Evolutionary conservation across 2,888 invertebrate genomes (phyloP).

Genomic region (Dryadula phaetusa): DNA sequence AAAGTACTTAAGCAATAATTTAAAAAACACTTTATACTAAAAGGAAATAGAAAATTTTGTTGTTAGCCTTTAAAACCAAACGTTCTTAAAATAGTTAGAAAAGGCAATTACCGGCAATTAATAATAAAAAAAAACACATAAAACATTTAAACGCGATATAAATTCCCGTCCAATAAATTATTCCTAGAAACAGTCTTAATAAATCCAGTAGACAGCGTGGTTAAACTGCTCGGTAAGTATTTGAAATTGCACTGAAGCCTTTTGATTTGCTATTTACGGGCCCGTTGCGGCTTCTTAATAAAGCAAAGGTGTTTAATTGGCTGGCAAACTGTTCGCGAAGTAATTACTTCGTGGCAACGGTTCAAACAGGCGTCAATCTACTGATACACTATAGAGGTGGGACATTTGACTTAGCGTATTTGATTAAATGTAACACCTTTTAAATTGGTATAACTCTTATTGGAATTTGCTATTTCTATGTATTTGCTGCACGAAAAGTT

Average conservation of each 20-base stretch:
- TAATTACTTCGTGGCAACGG: slow-evolving; percentile 78
- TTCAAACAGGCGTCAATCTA: slow-evolving; percentile 79
- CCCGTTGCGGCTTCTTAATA: slow-evolving; percentile 79
- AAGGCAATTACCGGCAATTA: neutral
- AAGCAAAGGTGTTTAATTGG: slow-evolving; percentile 85
- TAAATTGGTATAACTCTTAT: neutral
- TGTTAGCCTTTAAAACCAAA: neutral
- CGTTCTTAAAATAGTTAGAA: neutral
- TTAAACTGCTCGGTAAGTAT: slow-evolving; percentile 44
- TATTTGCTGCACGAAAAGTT: too few species aligned
- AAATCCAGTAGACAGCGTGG: slow-evolving; percentile 31
- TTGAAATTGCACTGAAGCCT: slow-evolving; percentile 57
- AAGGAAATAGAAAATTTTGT: neutral
- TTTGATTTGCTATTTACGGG: slow-evolving; percentile 63
- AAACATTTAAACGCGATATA: slow-evolving; percentile 17
- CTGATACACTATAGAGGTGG: slow-evolving; percentile 58
- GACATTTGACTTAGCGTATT: slow-evolving; percentile 36
- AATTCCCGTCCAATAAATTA: slow-evolving; percentile 26
- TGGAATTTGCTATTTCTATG: neutral
- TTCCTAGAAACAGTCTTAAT: slow-evolving; percentile 24
- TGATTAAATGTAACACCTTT: slow-evolving; percentile 26
- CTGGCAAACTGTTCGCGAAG: slow-evolving; percentile 83
- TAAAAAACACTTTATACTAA: neutral
- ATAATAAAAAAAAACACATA: neutral
- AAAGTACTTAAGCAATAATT: too few species aligned